Percentiles rank a stretch among this genome's conserved stretches.
Conservation (phyloP, 2,113 vertebrate genomes). For the Saimiri boliviensis region DNA sequence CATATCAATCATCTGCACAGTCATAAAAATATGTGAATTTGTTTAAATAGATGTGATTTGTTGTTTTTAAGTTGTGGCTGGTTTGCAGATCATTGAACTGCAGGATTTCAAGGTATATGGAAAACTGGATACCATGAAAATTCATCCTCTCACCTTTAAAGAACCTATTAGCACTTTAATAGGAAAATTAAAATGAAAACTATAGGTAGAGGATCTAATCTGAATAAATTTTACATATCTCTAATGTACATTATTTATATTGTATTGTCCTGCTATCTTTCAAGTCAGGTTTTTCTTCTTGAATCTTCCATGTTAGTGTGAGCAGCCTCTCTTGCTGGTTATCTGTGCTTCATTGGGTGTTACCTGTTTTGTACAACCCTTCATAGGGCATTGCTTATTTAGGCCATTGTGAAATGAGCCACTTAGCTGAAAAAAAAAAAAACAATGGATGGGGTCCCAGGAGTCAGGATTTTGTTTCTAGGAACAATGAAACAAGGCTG, state of each 20-base stretch:
- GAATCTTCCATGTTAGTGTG: background rate
- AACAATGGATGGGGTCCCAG: background rate
- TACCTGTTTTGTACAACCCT: background rate
- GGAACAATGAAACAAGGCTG: background rate
- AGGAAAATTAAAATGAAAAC: background rate
- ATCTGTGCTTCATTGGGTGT: background rate
- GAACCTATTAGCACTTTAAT: background rate
- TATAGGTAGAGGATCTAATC: background rate
- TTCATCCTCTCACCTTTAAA: background rate
- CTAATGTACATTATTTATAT: background rate
- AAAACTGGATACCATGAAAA: background rate
- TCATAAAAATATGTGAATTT: conserved; percentile 19
- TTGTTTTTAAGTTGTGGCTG: conserved; percentile 39
- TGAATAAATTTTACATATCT: background rate
- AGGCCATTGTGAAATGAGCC: background rate
- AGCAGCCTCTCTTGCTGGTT: background rate
- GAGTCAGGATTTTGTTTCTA: background rate
- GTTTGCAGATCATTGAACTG: background rate
- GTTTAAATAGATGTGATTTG: conserved; percentile 29
- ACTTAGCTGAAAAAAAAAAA: background rate
- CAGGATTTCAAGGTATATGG: background rate
- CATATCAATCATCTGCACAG: background rate
- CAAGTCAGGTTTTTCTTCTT: background rate
- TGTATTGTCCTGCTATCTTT: background rate
- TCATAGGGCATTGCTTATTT: background rate